A percentile compares a stretch with the other conserved stretches of the same genome.
Evolutionary conservation across 2,888 invertebrate species (phyloP).

Genomic region (Cantharis rufa): DNA sequence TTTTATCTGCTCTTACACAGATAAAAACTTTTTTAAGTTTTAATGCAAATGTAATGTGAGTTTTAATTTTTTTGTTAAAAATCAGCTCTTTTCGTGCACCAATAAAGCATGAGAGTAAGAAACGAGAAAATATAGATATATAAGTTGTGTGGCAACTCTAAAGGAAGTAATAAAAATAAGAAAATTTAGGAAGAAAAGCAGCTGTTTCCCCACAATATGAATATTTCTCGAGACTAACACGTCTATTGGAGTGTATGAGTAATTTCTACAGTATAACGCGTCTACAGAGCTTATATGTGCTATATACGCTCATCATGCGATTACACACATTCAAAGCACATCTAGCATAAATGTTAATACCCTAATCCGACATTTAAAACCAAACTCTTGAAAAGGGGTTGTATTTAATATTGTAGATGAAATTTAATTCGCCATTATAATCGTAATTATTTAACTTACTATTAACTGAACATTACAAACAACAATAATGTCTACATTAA

Average conservation of each 20-base stretch:
- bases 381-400: constrained; percentile 47
- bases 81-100: neutral
- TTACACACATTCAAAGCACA: constrained; percentile 52
- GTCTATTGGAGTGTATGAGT: constrained; percentile 44
- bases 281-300: constrained; percentile 45
- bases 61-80: neutral
- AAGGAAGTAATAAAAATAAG: neutral
- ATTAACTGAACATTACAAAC: neutral
- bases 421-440: constrained; percentile 9
- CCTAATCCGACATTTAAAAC: constrained; percentile 55
- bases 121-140: neutral
- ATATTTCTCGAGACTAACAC: constrained; percentile 30
- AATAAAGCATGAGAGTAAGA: neutral
- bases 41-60: neutral
- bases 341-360: constrained; percentile 56
- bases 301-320: constrained; percentile 47
- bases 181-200: neutral
- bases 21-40: neutral
- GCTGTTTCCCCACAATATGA: constrained; percentile 23
- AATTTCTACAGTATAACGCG: constrained; percentile 47
- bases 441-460: constrained; percentile 4
- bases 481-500: neutral
- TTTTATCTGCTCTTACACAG: neutral
- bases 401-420: constrained; percentile 28
- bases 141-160: neutral